Evolutionary conservation across 2,113 vertebrate genomes (phyloP), one percentile per base, ranked within the genome.

Genomic region (Pyxicephalus adspersus): DNA sequence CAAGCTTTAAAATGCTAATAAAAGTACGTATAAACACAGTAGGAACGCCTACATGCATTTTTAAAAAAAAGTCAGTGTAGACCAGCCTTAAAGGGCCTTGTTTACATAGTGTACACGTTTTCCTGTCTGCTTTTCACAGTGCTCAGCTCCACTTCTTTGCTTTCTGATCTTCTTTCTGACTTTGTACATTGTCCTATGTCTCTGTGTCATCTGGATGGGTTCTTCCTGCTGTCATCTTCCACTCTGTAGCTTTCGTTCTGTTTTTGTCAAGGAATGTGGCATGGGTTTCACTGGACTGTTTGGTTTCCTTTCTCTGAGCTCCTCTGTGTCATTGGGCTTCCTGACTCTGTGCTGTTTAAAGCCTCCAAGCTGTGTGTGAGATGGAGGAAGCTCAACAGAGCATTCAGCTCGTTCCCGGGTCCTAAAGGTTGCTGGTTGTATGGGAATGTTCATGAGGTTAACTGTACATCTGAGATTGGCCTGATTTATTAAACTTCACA

Each of bases 391-490:
- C 16, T 91, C 68, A 13, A 86, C 52, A 88, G 84, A 45, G 86
- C 73, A 2, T 22, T 94, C 65, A 85, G 89, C 38, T 26, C 83
- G 16, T 96, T 95, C 63, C 93, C 92, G 0, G 92, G 89, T 13
- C 91, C 93, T 15, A 89, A 90, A 0, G 83, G 45, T n/a, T 91
- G 93, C 78, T 93, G 90, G 90, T 77, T 93, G 0, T 88, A 91
- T 9, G 94, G 94, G 2, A 89, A 94, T 72, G 83, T 86, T 15
- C 84, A 80, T n/a, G 83, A 90, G 90, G 93, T 94, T 91, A 87
- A 85, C 0, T 17, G 25, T 50, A 7, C 6, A 8, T 61, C 25
- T 11, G 26, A 31, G 19, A 20, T 2, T 13, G n/a, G n/a, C n/a
- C n/a, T n/a, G n/a, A 13, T 45, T 45, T 13, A 45, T 45, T n/a